Evolutionary conservation across 2,113 vertebrate genomes (phyloP).

Genomic region (Pardalotus punctatus): DNA sequence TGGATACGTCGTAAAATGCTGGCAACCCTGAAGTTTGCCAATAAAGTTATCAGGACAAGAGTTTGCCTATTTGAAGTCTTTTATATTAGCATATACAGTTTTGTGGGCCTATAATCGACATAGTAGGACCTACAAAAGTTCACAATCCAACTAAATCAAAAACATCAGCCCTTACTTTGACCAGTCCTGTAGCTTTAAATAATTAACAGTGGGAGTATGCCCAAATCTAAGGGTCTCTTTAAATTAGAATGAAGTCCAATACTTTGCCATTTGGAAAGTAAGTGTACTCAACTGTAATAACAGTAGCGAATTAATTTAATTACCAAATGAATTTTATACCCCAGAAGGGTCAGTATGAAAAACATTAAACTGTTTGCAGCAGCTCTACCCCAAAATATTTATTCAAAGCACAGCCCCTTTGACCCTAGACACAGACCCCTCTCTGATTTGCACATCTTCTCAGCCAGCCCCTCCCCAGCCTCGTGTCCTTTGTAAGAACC

Average conservation of each 20-base stretch:
- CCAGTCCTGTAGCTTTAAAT: not conserved
- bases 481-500: accelerated
- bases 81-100: not conserved
- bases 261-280: not conserved
- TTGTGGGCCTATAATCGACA: not conserved
- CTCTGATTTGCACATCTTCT: not conserved
- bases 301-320: not conserved
- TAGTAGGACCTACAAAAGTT: not conserved
- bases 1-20: accelerated
- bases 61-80: not conserved
- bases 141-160: not conserved
- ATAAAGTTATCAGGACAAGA: not conserved
- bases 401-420: not conserved
- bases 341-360: not conserved
- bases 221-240: not conserved
- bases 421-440: not conserved
- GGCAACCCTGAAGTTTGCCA: not conserved
- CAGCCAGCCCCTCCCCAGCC: not conserved
- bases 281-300: not conserved
- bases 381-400: not conserved
- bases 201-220: not conserved
- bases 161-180: not conserved
- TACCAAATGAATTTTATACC: not conserved
- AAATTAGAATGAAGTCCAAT: not conserved
- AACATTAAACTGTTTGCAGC: not conserved